phyloP scores from a whole-genome alignment of 2,113 vertebrate species.

The Podarcis raffonei region DNA sequence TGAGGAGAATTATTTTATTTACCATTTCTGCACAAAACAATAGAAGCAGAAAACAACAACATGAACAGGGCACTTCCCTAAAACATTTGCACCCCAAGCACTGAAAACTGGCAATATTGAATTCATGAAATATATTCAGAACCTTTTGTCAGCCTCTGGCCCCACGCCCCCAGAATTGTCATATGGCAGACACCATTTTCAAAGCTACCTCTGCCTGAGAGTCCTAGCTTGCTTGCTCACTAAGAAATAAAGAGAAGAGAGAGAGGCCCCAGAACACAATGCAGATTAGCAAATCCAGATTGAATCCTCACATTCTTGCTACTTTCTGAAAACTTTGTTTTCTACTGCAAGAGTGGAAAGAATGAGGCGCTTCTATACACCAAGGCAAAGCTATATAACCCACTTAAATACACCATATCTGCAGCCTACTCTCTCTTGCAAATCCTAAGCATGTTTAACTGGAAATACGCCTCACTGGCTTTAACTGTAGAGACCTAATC shows the following conservation, averaged over 20 bases:
- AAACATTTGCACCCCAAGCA: slow-evolving; percentile 56
- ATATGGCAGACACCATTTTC: slow-evolving; percentile 51
- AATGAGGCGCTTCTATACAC: neutral
- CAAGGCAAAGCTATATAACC: neutral
- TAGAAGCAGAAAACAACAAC: slow-evolving; percentile 51
- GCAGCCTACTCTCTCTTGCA: neutral
- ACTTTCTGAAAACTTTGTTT: slow-evolving; percentile 2
- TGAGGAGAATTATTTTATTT: slow-evolving; percentile 40
- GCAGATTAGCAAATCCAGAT: slow-evolving; percentile 10
- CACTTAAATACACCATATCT: neutral
- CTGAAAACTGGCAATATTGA: slow-evolving; percentile 64
- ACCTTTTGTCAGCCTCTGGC: slow-evolving; percentile 51
- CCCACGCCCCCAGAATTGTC: slow-evolving; percentile 15
- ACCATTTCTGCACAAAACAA: slow-evolving; percentile 48
- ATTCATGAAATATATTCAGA: slow-evolving; percentile 65
- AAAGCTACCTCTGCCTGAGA: slow-evolving; percentile 38
- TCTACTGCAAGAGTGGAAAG: fast-evolving
- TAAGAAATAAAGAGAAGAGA: neutral
- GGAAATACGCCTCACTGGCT: neutral
- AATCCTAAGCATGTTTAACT: neutral
- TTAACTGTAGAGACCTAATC: neutral
- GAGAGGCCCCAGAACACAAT: slow-evolving; percentile 22
- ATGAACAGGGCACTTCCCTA: slow-evolving; percentile 58
- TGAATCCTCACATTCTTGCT: neutral
- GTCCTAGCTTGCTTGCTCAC: slow-evolving; percentile 42